Evolutionary conservation across 2,797 vertebrate species (phyloP), one percentile per base, ranked within the genome.

Genomic region (Zalophus californianus): DNA sequence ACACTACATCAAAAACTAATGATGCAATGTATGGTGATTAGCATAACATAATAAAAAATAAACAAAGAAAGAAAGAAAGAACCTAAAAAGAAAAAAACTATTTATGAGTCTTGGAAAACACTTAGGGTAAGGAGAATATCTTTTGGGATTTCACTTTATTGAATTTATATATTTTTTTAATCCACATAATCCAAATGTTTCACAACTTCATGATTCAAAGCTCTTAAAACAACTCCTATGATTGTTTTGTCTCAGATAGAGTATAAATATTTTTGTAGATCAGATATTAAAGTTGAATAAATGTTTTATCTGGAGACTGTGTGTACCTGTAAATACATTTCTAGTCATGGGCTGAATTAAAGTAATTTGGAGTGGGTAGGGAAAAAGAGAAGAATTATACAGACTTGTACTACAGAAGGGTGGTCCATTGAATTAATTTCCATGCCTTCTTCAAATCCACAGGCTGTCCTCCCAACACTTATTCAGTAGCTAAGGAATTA

Each of bases 201-300:
- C 66, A 14, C 58, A 92, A 79, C 27, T 91, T 29, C 62, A n/a
- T 89, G 48, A 84, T 54, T 78, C 56, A 87, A 78, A 73, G 18
- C 29, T 68, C 32, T 86, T 54, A 12, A 62, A 96, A 82, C 7
- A 86, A 79, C 20, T 68, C 27, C 21, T 86, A 6, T 32, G n/a
- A 94, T 21, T 86, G 32, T 38, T 80, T 75, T 66, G 77, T 58
- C 50, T 85, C 29, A 52, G 18, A 21, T 50, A 44, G 38, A 79
- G 12, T 56, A 68, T 68, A 70, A 75, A 48, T 79, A 70, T 10
- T 78, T 60, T 92, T 8, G 1, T 50, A 73, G 25, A 58, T 3
- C 14, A 27, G 8, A 38, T 83, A 93, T 13, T 94, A 96, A 80
- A 68, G 21, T 32, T 90, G 77, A 84, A 93, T 87, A 92, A 79